Evolutionary conservation across 2,113 vertebrate genomes (phyloP), one percentile per base, ranked within the genome.

Genomic region (Egretta garzetta): DNA sequence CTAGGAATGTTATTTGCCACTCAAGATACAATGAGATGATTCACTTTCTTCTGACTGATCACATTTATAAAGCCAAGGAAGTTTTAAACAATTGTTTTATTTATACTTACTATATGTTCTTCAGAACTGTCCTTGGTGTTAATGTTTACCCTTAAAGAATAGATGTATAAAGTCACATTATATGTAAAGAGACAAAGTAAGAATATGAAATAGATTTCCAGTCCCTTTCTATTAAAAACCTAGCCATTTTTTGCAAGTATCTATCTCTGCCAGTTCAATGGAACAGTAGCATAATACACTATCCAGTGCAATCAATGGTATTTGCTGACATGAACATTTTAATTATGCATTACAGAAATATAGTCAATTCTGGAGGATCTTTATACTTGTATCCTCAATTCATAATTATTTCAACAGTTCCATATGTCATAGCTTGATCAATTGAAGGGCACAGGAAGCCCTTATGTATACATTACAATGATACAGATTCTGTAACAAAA

Each of bases 361-460:
- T 3, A 80, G 90, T 90, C 86, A 81, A 71, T 90, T 95, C 72
- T 80, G 59, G 37, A 80, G 37, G 64, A 95, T 60, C 90, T 95
- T 97, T 94, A 67, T 73, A 83, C 26, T 82, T 66, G 66, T 41
- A 66, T 80, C 47, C 83, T 80, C 63, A 85, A 88, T 60, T 96
- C 62, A 92, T 90, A 92, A 94, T 88, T 93, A 97, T 90, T 93
- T 83, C 75, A 95, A 71, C 67, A 94, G 80, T 92, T 80, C 63
- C 4, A 0, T 75, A 90, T 59, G 52, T 86, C 72, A 76, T 45
- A 58, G 26, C 59, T 67, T 77, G 80, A 95, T 86, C 75, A 90
- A 70, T 35, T 62, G 80, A 96, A 94, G 75, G 75, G 72, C 92
- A 90, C 14, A 59, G 43, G 64, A 88, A 79, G 70, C 24, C 58